These are phyloP conservation scores for Pocillopora grandis DNA, from an alignment of 92 coral and sea anemone species.

Conservation along the genomic window DNA sequence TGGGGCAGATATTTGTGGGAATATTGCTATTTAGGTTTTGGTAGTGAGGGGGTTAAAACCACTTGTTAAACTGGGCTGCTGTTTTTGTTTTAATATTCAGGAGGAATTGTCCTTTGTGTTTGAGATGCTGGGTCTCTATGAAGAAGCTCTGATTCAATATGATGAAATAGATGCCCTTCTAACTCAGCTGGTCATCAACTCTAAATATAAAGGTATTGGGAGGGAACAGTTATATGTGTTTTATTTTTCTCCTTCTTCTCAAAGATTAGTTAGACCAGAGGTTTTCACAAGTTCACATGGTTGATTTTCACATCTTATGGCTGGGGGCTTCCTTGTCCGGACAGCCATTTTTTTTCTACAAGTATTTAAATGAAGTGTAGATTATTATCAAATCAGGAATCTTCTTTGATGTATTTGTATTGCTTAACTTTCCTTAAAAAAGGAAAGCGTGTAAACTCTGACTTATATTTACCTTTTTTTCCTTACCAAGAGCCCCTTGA, in stretches of 20 bases:
- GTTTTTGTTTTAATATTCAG: constrained; percentile 35
- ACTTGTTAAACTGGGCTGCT: too few species aligned
- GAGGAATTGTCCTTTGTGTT: constrained; percentile 98
- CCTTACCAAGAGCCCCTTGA: constrained; percentile 64
- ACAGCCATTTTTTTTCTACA: background rate
- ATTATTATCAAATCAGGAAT: too few species aligned
- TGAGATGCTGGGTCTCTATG: constrained; percentile 94
- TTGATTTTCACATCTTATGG: too few species aligned
- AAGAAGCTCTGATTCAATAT: constrained; percentile 95
- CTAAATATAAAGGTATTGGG: constrained; percentile 78
- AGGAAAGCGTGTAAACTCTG: background rate
- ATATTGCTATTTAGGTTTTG: too few species aligned
- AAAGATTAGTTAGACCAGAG: too few species aligned
- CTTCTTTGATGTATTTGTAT: too few species aligned
- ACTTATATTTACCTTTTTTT: background rate
- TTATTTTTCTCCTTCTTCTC: too few species aligned
- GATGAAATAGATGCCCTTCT: constrained; percentile 98
- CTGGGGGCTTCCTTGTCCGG: too few species aligned
- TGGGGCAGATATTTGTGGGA: too few species aligned
- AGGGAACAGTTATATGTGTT: too few species aligned
- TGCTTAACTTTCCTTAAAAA: background rate
- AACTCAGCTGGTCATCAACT: constrained; percentile 87
- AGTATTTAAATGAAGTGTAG: background rate
- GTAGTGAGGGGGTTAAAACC: too few species aligned
- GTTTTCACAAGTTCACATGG: too few species aligned